Evolutionary conservation across 2,113 vertebrate species (phyloP).

Genomic region (Gallinago media): DNA sequence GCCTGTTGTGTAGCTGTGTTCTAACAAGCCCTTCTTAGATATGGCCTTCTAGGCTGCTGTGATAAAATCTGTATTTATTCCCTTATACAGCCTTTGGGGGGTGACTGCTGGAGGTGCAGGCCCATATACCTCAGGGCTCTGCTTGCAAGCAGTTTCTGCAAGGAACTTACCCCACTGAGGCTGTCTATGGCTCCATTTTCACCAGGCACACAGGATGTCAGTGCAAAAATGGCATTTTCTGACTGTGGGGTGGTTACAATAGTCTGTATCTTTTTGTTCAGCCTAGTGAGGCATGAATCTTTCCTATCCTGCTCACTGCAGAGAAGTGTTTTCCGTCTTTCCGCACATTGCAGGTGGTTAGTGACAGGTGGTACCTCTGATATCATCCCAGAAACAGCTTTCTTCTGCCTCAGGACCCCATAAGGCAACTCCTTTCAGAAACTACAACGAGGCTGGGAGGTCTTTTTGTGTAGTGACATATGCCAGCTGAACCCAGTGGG

Average conservation of each 20-base stretch:
- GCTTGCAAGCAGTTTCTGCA: neutral
- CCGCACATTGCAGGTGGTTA: neutral
- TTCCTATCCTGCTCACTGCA: neutral
- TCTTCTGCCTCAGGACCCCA: neutral
- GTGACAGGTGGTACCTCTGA: neutral
- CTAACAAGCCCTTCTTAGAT: neutral
- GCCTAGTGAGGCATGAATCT: neutral
- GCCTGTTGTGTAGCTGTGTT: neutral
- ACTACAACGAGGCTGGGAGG: neutral
- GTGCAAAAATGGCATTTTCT: neutral
- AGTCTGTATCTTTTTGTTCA: neutral
- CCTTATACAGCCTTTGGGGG: neutral
- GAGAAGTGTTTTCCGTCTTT: neutral
- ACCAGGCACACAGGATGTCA: rapidly evolving
- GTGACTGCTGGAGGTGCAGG: neutral
- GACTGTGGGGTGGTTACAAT: neutral
- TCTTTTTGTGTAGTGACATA: neutral
- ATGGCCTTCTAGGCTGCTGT: neutral
- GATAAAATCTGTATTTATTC: neutral
- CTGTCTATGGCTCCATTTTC: neutral
- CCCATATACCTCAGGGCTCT: rapidly evolving
- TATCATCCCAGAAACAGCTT: neutral
- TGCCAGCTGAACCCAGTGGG: neutral
- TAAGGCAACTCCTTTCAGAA: neutral
- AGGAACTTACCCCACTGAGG: neutral